Base-by-base conservation (phyloP, 2,888 invertebrate genomes). In the Eristalinus aeneus region DNA sequence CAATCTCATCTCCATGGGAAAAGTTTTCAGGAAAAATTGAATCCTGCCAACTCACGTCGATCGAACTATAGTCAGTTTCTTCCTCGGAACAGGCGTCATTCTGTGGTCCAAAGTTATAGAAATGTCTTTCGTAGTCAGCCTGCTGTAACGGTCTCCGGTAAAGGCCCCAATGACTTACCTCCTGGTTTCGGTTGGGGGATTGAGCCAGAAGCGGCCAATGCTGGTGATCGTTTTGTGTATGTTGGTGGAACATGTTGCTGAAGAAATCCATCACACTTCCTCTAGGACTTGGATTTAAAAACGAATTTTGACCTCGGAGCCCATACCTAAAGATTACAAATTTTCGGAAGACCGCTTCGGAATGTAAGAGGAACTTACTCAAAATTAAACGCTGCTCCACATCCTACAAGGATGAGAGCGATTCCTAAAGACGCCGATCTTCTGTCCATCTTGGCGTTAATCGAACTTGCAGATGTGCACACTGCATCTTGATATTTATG, bases 401-500 rank as follows among this genome's bases (percentile, higher is more conserved):
- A 23, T 1, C 63, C 20, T 10, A 73, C 32, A 8, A 76, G 34
- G 12, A 16, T 12, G 23, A 60, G 22, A 8, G 67, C 1, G 20
- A 79, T 6, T 31, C 67, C 39, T 64, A 76, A 22, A 1, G 31
- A 63, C 39, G 75, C 63, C 1, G 54, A 79, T 8, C 36, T 31
- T 53, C 31, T 72, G 46, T 16, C 16, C 16, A 46, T 20, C 6
- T 20, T 46, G 16, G 16, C 46, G 6, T 8, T 46, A 8, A 16
- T 46, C 16, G 5, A 32, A 84, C 75, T 69, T 84, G 56, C 12
- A 46, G 16, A 9, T 8, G 34, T 34, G 11, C 11, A 20, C 39
- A n/a, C 27, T 56, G 34, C 27, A 63, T 46, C 31, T 75, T 10
- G 67, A 27, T 75, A 67, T 69, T 75, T 85, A 85, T 85, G 58